Percentiles rank a stretch among this genome's conserved stretches.
Conservation (phyloP, 2,797 vertebrate genomes). For the Ceryle rudis region DNA sequence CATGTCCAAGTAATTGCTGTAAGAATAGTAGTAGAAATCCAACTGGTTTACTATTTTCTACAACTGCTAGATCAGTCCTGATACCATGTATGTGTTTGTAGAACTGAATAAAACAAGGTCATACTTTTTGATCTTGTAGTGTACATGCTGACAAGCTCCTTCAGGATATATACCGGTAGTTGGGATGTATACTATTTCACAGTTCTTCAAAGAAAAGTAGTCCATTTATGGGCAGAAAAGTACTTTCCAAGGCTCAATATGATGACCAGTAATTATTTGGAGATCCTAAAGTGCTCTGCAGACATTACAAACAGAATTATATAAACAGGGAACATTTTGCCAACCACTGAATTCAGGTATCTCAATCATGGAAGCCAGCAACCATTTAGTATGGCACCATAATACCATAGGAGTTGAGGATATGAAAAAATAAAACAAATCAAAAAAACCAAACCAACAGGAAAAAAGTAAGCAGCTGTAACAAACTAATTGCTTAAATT, state of each 20-base stretch:
- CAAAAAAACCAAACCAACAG: no score
- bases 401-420: neutral
- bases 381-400: neutral
- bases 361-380: neutral
- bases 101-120: neutral
- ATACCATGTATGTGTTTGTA: neutral
- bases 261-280: neutral
- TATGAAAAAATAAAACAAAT: neutral
- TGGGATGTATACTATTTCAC: neutral
- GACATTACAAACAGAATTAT: neutral
- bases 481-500: neutral
- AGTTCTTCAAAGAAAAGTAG: neutral
- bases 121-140: neutral
- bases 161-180: neutral
- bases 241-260: neutral
- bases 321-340: neutral
- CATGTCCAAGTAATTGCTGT: neutral
- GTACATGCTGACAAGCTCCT: neutral
- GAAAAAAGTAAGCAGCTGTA: neutral
- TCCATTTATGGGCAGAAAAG: neutral
- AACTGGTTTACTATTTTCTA: neutral
- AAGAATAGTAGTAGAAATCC: neutral
- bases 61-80: neutral
- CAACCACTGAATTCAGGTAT: neutral
- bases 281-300: neutral